These are phyloP conservation scores for Bugulina stolonifera DNA, from an alignment of 2,888 invertebrate species.

Conservation along the genomic window DNA sequence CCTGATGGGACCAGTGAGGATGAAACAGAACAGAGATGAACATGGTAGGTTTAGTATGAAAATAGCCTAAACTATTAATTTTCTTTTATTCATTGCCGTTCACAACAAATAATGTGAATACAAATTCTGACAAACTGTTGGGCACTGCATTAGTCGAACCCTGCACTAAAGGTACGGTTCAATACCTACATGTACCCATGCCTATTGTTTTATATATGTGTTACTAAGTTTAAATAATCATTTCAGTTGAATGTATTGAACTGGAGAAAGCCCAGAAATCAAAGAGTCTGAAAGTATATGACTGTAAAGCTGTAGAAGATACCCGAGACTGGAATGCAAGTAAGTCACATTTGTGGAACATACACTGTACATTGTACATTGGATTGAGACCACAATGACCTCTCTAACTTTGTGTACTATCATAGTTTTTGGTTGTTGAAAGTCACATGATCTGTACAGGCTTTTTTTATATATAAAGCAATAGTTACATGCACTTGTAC, in stretches of 20 bases:
- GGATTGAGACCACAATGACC: too few relatives aligned
- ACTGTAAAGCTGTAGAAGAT: conserved; percentile 9
- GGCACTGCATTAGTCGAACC: too few relatives aligned
- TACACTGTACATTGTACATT: too few relatives aligned
- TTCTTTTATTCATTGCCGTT: background rate
- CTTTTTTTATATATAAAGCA: too few relatives aligned
- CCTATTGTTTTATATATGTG: background rate
- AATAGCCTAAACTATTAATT: background rate
- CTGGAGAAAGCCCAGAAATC: background rate
- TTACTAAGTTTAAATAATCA: background rate
- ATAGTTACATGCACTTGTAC: too few relatives aligned
- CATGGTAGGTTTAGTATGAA: background rate
- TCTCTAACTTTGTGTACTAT: too few relatives aligned
- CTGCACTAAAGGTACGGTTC: too few relatives aligned
- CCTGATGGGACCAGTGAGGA: conserved; percentile 17
- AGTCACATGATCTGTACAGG: too few relatives aligned
- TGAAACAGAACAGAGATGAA: conserved; percentile 23
- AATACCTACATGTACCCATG: too few relatives aligned
- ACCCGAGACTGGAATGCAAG: conserved; percentile 8
- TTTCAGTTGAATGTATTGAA: conserved; percentile 13
- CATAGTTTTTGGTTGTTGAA: too few relatives aligned
- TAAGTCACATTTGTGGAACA: too few relatives aligned
- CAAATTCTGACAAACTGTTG: too few relatives aligned
- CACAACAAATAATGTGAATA: background rate
- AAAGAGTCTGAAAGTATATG: background rate